A percentile compares a stretch with the other conserved stretches of the same genome.
These are phyloP conservation scores for Helicoverpa assulta DNA, from an alignment of 2,888 invertebrate genomes.

Conservation along the genomic window DNA sequence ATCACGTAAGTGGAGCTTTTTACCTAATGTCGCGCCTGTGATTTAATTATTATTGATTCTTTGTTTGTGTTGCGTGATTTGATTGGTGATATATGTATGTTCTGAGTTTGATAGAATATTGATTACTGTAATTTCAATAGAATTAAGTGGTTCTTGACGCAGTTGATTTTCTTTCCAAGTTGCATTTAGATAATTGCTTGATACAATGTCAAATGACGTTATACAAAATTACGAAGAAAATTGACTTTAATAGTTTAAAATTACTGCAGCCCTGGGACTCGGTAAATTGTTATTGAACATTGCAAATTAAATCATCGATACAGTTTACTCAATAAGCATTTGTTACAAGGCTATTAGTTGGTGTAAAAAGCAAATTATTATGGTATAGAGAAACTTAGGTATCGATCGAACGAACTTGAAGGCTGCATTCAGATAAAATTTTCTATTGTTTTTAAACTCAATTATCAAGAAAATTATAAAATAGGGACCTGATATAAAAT, in stretches of 20 bases:
- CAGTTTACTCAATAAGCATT: not conserved
- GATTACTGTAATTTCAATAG: not conserved
- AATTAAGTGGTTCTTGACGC: too few species aligned
- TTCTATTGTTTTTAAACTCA: too few species aligned
- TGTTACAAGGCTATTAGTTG: not conserved
- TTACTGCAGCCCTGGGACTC: not conserved
- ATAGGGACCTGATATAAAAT: too few species aligned
- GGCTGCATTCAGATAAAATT: too few species aligned
- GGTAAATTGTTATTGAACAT: not conserved
- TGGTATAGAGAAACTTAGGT: too few species aligned
- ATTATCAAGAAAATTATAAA: too few species aligned
- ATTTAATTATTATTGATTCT: slow-evolving; percentile 23
- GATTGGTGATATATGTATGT: not conserved
- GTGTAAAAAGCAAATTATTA: not conserved
- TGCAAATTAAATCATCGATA: not conserved
- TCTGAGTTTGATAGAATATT: not conserved
- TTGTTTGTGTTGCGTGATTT: not conserved
- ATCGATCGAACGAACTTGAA: too few species aligned
- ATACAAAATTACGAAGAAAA: not conserved
- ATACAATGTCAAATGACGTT: not conserved
- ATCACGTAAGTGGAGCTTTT: slow-evolving; percentile 64
- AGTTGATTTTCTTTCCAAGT: not conserved
- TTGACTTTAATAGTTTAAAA: not conserved
- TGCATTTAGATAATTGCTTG: not conserved
- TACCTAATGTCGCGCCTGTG: slow-evolving; percentile 31